Evolutionary conservation across 2,113 vertebrate genomes (phyloP), one percentile per base, ranked within the genome.

Genomic region (Muntiacus muntjak): DNA sequence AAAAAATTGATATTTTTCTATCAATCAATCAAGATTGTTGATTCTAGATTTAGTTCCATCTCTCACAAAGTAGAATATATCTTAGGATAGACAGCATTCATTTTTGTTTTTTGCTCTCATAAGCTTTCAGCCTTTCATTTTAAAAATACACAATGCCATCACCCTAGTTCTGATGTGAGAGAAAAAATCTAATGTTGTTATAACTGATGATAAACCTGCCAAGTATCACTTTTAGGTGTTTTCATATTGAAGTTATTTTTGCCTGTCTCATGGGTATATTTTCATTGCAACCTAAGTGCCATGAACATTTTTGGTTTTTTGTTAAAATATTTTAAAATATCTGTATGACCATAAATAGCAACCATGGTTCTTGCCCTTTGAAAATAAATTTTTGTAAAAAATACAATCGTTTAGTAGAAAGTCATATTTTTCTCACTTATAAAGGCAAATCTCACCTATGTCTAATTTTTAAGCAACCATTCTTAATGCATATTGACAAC

Each of bases 101-200:
- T 57, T 95, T 92, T 58, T n/a, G 15, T 0, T 1, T 76, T 62
- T 82, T 83, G 7, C 54, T 91, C 83, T 89, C 52, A 57, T 3
- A 76, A 16, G 16, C 33, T 81, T 96, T 95, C 28, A 95, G 83
- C n/a, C 2, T 88, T 97, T 94, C 30, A 52, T 74, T 96, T 97
- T 89, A 85, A 92, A 96, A 97, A 90, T 45, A 76, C 36, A 30
- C 9, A 84, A 25, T 95, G 74, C 19, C 76, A 92, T 84, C 86
- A 82, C 64, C 25, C 26, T 54, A 76, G 7, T 90, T 90, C 16
- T 92, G 23, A 90, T 25, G 30, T 85, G 76, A 96, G 25, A 94
- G 36, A 4, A 81, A n/a, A 88, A 88, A 45, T 50, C 78, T 52
- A 78, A 57, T 2, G 5, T 82, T 43, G 4, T 64, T 85, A 64